These are phyloP conservation scores for Eugnorisma glareosa DNA, from an alignment of 2,888 invertebrate genomes.

Conservation along the genomic window DNA sequence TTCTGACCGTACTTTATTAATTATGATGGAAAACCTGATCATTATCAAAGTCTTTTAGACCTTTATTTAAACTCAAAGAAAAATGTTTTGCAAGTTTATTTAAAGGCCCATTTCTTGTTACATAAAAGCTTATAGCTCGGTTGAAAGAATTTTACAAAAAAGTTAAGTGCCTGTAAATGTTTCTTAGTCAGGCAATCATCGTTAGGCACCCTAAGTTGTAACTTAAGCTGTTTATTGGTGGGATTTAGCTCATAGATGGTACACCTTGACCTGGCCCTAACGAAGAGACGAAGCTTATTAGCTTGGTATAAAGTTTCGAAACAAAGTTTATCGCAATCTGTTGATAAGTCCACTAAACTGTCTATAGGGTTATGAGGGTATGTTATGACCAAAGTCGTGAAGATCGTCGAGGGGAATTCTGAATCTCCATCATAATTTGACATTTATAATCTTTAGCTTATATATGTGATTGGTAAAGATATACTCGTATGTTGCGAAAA, in stretches of 20 bases:
- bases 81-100: conserved; percentile 32
- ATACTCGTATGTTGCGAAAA: neutral
- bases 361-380: neutral
- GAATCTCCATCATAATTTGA: neutral
- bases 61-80: conserved; percentile 28
- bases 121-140: conserved; percentile 17
- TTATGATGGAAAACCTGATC: conserved; percentile 21
- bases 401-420: neutral
- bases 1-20: conserved; percentile 24
- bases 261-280: conserved; percentile 27
- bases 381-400: conserved; percentile 2
- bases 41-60: conserved; percentile 27
- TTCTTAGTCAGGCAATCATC: conserved; percentile 51
- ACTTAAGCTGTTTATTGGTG: conserved; percentile 40
- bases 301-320: neutral
- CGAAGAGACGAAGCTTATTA: conserved; percentile 16
- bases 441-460: neutral
- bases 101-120: conserved; percentile 21
- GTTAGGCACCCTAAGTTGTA: conserved; percentile 40
- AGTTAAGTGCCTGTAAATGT: conserved; percentile 45
- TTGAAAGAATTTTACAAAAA: conserved; percentile 34
- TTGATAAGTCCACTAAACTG: conserved; percentile 11
- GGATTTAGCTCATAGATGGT: conserved; percentile 12
- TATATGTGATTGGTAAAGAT: too few relatives aligned
- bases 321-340: conserved; percentile 6